Evolutionary conservation across 2,888 invertebrate genomes (phyloP), one percentile per base, ranked within the genome.

Genomic region (Iselma pallidipennis): DNA sequence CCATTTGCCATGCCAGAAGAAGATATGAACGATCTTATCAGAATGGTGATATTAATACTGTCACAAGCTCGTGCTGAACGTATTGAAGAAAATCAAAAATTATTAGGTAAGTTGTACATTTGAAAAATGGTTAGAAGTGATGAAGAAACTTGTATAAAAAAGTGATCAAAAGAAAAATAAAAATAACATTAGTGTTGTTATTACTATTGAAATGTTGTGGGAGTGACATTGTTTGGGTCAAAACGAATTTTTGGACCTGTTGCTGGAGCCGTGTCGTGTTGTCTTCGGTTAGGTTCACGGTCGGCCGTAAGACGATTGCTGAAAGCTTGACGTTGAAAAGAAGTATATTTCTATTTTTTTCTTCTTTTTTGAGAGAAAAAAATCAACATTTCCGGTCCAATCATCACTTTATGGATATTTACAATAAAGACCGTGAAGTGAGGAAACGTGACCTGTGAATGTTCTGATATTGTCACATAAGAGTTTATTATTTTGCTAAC

Each of bases 1-100:
- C 81, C 81, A 42, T 80, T 81, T 68, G 73, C 73, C 60, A 70
- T 81, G 61, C 80, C 80, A 51, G 77, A 76, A 71, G 78, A 79
- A 45, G 77, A 78, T 66, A 73, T 74, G 59, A 73, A 76, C 66
- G 73, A 78, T 66, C 68, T 75, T 59, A 71, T 76, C 45, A 62
- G 49, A 21, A 25, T 55, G 31, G 62, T 62, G 58, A 50, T 58
- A 33, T 55, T 62, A 12, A 54, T 62, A 9, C 28, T 61, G 29
- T 54, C 50, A 14, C 62, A 62, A 37, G 51, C 55, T 37, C 54
- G 58, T 29, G 49, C 54, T 12, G 51, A 62, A 23, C 52, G 55
- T 23, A 45, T 21, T n/a, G 26, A 25, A 16, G 23, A 50, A 50
- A 50, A 50, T 50, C 50, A 50, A 9, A 16, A 50, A 23, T 50